Evolutionary conservation across 2,113 vertebrate species (phyloP).

Genomic region (Anser cygnoides): DNA sequence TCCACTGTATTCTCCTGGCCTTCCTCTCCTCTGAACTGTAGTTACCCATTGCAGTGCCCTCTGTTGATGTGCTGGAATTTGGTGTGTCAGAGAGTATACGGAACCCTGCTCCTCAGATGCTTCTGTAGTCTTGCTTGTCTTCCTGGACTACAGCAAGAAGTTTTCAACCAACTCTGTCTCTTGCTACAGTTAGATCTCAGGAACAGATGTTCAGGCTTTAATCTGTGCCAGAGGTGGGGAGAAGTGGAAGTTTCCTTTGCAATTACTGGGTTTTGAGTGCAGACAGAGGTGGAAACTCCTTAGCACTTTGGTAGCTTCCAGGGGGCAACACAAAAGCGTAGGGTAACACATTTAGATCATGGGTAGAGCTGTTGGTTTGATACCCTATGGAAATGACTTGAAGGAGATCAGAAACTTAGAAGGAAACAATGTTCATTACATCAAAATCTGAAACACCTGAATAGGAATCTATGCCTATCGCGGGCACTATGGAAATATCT

Average conservation of each 20-base stretch:
- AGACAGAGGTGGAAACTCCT: background rate
- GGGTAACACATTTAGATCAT: background rate
- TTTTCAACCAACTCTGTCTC: background rate
- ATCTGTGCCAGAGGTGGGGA: background rate
- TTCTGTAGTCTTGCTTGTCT: background rate
- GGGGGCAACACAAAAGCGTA: accelerated
- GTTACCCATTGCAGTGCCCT: accelerated
- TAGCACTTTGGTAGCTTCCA: background rate
- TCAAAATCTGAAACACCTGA: background rate
- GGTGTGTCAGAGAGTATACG: background rate
- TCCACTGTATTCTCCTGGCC: background rate
- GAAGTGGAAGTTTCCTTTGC: background rate
- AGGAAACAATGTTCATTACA: background rate
- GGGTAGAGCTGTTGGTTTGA: background rate
- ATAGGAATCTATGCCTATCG: background rate
- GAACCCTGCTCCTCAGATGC: accelerated
- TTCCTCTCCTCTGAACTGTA: background rate
- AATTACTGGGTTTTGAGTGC: background rate
- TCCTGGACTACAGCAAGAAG: background rate
- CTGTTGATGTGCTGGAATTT: background rate
- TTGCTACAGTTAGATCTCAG: background rate
- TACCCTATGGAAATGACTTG: background rate
- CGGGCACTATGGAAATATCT: background rate
- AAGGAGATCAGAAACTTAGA: background rate
- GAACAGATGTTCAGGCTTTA: background rate